phyloP scores from a whole-genome alignment of 2,797 vertebrate species.

The Anguilla megastoma region DNA sequence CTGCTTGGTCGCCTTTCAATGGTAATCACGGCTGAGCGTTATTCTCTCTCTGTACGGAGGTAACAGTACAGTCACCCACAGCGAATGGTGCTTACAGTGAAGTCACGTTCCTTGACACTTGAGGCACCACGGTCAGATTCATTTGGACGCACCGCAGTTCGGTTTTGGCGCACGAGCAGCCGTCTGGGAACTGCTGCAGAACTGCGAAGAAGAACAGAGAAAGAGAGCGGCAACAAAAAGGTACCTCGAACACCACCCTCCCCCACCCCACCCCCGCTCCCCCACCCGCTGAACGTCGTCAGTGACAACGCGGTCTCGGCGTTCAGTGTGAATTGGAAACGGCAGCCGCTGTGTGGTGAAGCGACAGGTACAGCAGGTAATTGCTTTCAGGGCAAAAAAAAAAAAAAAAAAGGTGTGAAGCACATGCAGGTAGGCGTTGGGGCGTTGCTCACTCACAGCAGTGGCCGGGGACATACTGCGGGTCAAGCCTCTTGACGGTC shows the following conservation, averaged over 20 bases:
- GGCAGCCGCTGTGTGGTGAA: not conserved
- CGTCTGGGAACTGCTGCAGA: constrained; percentile 54
- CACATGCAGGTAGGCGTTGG: not conserved
- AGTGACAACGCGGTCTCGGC: not conserved
- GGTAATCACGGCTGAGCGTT: not conserved
- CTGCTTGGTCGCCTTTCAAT: not conserved
- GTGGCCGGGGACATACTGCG: constrained; percentile 54
- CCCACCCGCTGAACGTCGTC: no score
- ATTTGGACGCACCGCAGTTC: constrained; percentile 58
- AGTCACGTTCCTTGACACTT: constrained; percentile 56
- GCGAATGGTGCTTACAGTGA: constrained; percentile 48
- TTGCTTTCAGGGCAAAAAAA: not conserved
- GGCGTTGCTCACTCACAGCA: constrained; percentile 59
- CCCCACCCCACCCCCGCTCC: no score
- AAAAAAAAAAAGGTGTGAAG: not conserved
- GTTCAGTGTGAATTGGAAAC: not conserved
- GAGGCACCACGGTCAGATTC: constrained; percentile 54
- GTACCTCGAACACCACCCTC: no score
- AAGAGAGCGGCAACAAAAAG: not conserved
- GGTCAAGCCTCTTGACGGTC: constrained; percentile 54
- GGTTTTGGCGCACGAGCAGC: constrained; percentile 58
- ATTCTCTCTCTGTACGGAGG: not conserved
- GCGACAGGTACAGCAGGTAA: not conserved
- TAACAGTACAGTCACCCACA: not conserved
- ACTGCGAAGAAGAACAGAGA: constrained; percentile 49